Base-by-base conservation (phyloP, 2,888 invertebrate genomes). In the Lasius platythorax region DNA sequence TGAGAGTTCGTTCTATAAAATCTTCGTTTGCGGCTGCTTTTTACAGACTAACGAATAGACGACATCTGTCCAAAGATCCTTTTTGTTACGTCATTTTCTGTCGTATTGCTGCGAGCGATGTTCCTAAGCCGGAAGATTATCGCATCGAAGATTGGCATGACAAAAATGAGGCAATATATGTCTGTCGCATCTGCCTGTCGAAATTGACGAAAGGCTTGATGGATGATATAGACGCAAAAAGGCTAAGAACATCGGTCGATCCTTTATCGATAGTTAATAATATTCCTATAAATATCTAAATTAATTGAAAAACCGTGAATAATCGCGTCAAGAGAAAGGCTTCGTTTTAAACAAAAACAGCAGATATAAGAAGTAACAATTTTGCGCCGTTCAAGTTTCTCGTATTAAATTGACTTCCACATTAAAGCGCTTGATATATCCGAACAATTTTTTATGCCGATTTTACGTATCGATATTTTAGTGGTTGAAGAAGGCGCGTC, bases 31-130 rank as follows among this genome's bases (percentile, higher is more conserved):
- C 64, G 74, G 63, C 68, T 81, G 68, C 74, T 73, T 83, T 61
- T 68, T 84, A 83, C 85, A 33, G 43, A 61, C 74, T 86, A 76
- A 79, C 72, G 82, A 86, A 85, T 23, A 11, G 50, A 76, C 85
- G 85, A 87, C 92, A 91, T 91, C 91, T 91, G 91, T 79, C 68
- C 79, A 61, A 74, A 53, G 76, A 86, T 50, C 78, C 82, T 83
- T 53, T 53, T 53, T 66, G 63, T 73, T 76, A 53, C 40, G 63
- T 53, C 76, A 85, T 79, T 88, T 85, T 87, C 64, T 87, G 89
- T 87, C 84, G 68, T 53, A 82, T 87, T 50, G 87, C 90, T 82
- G 28, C 70, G 37, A 81, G 90, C 88, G 58, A 58, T 83, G 12
- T 66, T 63, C n/a, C n/a, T 73, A 79, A 85, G 68, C 75, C 33